These are phyloP conservation scores for Aporophyla nigra DNA, from an alignment of 2,888 invertebrate species.

Conservation along the genomic window DNA sequence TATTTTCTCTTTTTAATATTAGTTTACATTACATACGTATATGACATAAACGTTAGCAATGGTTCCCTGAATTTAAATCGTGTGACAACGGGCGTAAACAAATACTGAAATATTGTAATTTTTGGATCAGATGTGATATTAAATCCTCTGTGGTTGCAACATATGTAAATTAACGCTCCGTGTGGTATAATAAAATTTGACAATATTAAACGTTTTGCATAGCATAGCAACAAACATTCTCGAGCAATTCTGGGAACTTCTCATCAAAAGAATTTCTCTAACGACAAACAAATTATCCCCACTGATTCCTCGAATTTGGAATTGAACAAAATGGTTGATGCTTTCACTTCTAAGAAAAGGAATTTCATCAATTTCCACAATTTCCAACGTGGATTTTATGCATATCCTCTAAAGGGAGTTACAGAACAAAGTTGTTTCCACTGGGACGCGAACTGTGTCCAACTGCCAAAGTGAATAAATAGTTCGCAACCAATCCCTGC, in stretches of 20 bases:
- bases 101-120: background rate
- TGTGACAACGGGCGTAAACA: background rate
- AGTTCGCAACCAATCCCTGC: constrained; percentile 35
- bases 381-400: constrained; percentile 4
- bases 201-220: background rate
- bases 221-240: background rate
- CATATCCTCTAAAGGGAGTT: background rate
- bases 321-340: background rate
- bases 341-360: background rate
- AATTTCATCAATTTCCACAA: background rate
- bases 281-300: background rate
- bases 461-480: constrained; percentile 56
- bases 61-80: background rate
- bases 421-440: constrained; percentile 36
- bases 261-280: background rate
- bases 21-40: too few relatives aligned
- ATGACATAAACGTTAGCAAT: background rate
- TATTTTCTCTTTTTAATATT: too few relatives aligned
- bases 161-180: background rate
- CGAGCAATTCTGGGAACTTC: constrained; percentile 1
- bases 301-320: background rate
- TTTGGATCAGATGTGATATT: background rate
- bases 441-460: constrained; percentile 24
- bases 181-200: background rate
- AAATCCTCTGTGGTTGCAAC: background rate